Base-by-base conservation (phyloP, 2,888 invertebrate genomes). In the Nephrotoma flavescens region DNA sequence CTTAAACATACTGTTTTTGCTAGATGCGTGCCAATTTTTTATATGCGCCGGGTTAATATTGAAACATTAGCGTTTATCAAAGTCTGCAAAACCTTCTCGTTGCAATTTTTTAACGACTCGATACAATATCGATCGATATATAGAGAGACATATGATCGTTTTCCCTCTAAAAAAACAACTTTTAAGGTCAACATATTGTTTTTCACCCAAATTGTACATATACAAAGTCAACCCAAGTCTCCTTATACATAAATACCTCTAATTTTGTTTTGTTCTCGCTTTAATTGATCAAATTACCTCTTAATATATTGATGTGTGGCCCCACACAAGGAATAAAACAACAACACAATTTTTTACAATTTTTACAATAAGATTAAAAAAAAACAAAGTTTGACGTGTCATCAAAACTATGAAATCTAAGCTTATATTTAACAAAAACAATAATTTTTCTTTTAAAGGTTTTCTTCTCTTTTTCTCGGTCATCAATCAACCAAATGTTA, bases 401-500 rank as follows among this genome's bases (percentile, higher is more conserved):
- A 31, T 71, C 71, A 71, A 71, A 71, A 71, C 71, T 71, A 71
- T 71, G 71, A 71, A 71, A 71, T 71, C 71, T 71, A 71, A 71
- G 71, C 71, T 71, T 71, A 71, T 31, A 71, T 71, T 11, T 31
- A 71, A 71, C 71, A 71, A 71, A 71, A 71, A 71, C 52, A 71
- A 71, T 71, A 71, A 12, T 71, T 71, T 57, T 71, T 71, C 71
- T 71, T 71, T 71, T 71, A 31, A 71, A 71, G 71, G 71, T 71
- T 71, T 71, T 71, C 71, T 71, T 71, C 71, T 71, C 71, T 15
- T 71, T 71, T 71, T 42, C 31, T 86, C 71, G 42, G 31, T 41
- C 71, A 87, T 83, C 84, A 71, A 86, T 83, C 83, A 87, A 83
- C 41, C 84, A 87, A 87, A 87, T 87, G 87, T 71, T 71, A 71